phyloP scores from a whole-genome alignment of 37 sponge, comb jelly and placozoan genomes.

The Chondrosia reniformis region DNA sequence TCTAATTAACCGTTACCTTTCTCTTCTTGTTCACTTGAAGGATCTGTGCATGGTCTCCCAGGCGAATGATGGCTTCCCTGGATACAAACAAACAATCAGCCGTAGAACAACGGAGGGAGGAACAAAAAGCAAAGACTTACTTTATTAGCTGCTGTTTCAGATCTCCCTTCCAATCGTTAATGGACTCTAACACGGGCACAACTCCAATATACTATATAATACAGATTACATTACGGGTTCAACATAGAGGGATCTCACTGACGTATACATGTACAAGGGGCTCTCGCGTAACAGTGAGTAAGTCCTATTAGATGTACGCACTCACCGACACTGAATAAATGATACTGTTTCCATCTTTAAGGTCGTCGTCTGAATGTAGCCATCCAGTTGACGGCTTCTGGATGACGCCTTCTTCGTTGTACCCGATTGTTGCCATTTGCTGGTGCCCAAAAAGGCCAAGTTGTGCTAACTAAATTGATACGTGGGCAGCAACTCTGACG shows the following conservation, averaged over 20 bases:
- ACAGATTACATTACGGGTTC: no score
- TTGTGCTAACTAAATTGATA: no score
- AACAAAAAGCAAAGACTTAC: not conserved
- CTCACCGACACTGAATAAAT: conserved; percentile 60
- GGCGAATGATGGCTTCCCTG: conserved; percentile 70
- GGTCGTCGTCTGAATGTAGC: conserved; percentile 70
- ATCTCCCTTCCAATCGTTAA: conserved; percentile 14
- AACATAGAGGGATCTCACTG: no score
- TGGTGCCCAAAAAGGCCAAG: no score
- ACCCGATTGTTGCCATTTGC: conserved; percentile 8
- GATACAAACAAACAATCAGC: not conserved
- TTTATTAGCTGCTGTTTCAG: not conserved
- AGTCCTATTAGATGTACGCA: no score
- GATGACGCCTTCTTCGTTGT: conserved; percentile 35
- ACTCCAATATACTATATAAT: not conserved
- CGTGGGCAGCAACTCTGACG: no score
- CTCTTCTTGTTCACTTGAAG: conserved; percentile 41
- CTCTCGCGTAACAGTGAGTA: no score
- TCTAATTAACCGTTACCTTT: no score
- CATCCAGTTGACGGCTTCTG: conserved; percentile 75
- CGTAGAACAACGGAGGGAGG: not conserved
- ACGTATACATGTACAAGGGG: no score
- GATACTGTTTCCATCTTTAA: conserved; percentile 46
- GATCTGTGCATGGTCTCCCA: conserved; percentile 52
- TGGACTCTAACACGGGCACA: conserved; percentile 19